These are phyloP conservation scores for Drosophila tristis DNA, from an alignment of 1,140 invertebrate genomes.

Conservation along the genomic window DNA sequence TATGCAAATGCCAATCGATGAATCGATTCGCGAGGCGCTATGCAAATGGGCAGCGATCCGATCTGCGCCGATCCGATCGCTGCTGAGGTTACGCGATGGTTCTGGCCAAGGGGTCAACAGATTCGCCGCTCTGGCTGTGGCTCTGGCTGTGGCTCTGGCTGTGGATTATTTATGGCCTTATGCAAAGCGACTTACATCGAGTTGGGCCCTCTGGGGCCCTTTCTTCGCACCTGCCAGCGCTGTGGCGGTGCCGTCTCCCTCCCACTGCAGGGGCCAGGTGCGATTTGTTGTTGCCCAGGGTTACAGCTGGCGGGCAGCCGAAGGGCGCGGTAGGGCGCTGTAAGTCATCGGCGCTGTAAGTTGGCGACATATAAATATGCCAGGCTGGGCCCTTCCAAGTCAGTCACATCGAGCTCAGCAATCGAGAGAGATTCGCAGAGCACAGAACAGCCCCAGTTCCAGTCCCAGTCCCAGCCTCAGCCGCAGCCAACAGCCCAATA, in stretches of 20 bases:
- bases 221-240: constrained; percentile 22
- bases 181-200: constrained; percentile 64
- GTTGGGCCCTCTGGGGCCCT: constrained; percentile 20
- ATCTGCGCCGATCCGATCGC: constrained; percentile 19
- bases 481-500: neutral
- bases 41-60: constrained; percentile 27
- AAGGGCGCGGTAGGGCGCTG: no score
- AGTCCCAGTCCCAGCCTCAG: neutral
- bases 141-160: neutral
- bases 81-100: constrained; percentile 38
- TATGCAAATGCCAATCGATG: constrained; percentile 61
- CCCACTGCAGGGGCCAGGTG: neutral
- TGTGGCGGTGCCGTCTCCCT: constrained; percentile 4
- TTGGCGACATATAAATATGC: constrained; percentile 67
- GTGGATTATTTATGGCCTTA: constrained; percentile 71
- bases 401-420: constrained; percentile 60
- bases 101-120: constrained; percentile 35
- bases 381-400: constrained; percentile 48
- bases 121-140: neutral
- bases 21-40: constrained; percentile 30
- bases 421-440: constrained; percentile 45
- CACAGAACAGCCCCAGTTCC: neutral
- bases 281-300: neutral
- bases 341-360: constrained; percentile 23
- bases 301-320: constrained; percentile 10